Base-by-base conservation (phyloP, 2,113 vertebrate species). In the Eudyptes chrysolophus region DNA sequence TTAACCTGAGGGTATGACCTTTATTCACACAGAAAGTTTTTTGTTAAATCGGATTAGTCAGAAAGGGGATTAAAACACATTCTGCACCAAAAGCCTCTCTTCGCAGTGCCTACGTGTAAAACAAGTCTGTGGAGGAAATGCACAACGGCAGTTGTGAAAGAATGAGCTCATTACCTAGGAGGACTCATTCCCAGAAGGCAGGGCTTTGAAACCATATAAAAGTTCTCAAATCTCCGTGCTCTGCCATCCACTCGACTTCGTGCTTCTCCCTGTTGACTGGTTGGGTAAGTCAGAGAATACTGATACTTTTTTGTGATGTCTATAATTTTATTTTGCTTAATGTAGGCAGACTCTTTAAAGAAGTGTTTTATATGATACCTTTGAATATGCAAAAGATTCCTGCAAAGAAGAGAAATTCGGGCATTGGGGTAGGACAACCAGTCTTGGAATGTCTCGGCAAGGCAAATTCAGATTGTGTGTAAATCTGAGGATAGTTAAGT, bases 151-250 rank as follows among this genome's bases (percentile, higher is more conserved):
- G 92, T 96, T 97, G 94, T 95, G 94, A 96, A 96, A 92, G 87
- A 87, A 26, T 95, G 95, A 97, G 92, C 95, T 97, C 97, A 97
- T 97, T 77, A 64, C 70, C 77, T 24, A 57, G 87, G 69, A 96
- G 92, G 96, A 95, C 92, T 97, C 97, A 76, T 89, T 84, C 94
- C 97, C 96, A 97, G 90, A 92, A 97, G 97, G 96, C 96, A 95
- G 97, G 92, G 96, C 96, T 80, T 55, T 66, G 70, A 83, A 83
- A 97, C 92, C 94, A 38, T 97, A 97, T 97, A 97, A 97, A 97
- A 90, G 95, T 92, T 88, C 96, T 81, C 78, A 93, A 95, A 88
- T 93, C 95, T 40, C 82, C 4, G 2, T 2, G 12, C 78, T 83
- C 49, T 78, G 10, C 54, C 90, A 97, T 36, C 87, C 74, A 11